Conservation (phyloP, 2,113 vertebrate species). For the Corynorhinus townsendii region DNA sequence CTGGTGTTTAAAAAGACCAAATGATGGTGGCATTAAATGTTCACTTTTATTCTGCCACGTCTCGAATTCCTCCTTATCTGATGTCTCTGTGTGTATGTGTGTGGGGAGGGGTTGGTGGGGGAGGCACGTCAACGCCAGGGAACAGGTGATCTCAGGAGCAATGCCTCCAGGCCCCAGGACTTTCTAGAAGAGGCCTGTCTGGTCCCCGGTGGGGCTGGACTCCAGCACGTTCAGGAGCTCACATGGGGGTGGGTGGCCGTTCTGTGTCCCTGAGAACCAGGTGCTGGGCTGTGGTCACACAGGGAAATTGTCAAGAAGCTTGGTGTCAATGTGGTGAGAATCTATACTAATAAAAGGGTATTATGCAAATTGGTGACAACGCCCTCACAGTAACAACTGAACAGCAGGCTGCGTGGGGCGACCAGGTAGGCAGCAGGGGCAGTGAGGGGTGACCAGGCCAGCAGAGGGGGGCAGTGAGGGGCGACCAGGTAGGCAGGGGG, state of each 20-base stretch:
- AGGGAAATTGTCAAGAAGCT: not conserved
- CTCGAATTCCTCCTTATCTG: constrained; percentile 57
- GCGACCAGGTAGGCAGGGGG: too few species aligned
- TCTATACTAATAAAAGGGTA: too few species aligned
- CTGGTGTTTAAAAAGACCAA: constrained; percentile 83
- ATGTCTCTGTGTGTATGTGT: not conserved
- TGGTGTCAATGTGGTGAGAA: too few species aligned
- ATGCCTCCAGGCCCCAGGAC: not conserved
- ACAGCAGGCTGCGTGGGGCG: too few species aligned
- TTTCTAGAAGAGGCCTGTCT: not conserved
- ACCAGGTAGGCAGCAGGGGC: too few species aligned
- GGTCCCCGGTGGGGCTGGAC: not conserved
- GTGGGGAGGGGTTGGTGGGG: too few species aligned
- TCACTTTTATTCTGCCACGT: constrained; percentile 82
- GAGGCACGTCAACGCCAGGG: not conserved
- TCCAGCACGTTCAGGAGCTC: not conserved
- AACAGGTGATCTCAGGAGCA: not conserved
- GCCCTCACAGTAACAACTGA: too few species aligned
- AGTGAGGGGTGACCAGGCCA: too few species aligned
- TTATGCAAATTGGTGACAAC: too few species aligned
- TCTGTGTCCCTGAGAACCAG: not conserved
- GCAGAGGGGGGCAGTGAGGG: too few species aligned
- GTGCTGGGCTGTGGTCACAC: not conserved
- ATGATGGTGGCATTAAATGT: constrained; percentile 86
- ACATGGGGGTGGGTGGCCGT: too few species aligned